Conservation (phyloP, 1,140 invertebrate genomes). For the Zophobas morio region DNA sequence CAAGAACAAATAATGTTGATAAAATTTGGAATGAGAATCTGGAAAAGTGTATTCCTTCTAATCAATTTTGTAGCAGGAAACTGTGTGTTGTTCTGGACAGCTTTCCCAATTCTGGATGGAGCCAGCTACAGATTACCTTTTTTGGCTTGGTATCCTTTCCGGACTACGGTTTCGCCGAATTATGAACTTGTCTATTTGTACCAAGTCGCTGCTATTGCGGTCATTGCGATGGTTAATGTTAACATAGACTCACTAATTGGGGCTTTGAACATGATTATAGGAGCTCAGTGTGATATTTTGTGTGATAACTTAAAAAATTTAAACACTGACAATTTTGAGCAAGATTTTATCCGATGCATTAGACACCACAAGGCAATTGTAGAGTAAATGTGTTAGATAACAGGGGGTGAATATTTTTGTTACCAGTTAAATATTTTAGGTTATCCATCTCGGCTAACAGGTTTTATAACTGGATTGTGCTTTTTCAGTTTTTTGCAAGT, state of each 20-base stretch:
- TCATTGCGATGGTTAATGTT: not conserved
- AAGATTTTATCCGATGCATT: not conserved
- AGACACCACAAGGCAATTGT: conserved; percentile 3
- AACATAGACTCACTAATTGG: not conserved
- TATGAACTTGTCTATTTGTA: not conserved
- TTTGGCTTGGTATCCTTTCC: no score
- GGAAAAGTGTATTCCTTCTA: not conserved
- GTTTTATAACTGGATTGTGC: conserved; percentile 2
- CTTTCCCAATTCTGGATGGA: no score
- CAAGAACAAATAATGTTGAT: not conserved
- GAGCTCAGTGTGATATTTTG: no score
- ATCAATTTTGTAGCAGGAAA: not conserved
- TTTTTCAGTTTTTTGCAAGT: conserved; percentile 3
- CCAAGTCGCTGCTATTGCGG: not conserved
- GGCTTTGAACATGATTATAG: not conserved
- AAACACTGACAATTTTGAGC: not conserved
- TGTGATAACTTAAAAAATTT: no score
- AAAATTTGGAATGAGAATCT: not conserved
- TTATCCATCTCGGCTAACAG: not conserved
- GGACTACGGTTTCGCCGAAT: not conserved
- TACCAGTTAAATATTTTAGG: not conserved
- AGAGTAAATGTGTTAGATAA: not conserved
- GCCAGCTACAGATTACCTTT: no score
- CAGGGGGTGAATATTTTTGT: no score
- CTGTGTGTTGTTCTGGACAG: no score